Evolutionary conservation across 2,888 invertebrate genomes (phyloP).

Genomic region (Lypha dubia): DNA sequence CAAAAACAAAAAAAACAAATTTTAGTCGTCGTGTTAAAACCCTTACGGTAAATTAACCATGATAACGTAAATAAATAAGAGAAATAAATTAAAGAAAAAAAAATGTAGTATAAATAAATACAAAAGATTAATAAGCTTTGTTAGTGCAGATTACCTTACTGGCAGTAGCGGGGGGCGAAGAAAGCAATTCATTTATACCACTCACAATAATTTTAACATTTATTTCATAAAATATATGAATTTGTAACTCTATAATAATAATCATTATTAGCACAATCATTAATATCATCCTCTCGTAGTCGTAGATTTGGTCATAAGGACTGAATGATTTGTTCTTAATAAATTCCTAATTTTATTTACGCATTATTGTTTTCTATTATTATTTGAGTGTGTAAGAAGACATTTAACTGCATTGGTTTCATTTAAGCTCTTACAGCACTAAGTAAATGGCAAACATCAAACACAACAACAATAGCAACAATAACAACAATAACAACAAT

Average conservation of each 20-base stretch:
- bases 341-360: conserved; percentile 41
- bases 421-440: conserved; percentile 6
- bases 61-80: conserved; percentile 34
- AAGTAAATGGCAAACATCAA: too few relatives aligned
- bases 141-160: neutral
- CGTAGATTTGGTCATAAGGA: neutral
- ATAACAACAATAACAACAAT: neutral
- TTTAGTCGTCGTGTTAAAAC: conserved; percentile 26
- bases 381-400: conserved; percentile 44
- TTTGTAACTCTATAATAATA: conserved; percentile 30
- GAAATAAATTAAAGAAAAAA: conserved; percentile 7
- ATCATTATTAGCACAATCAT: conserved; percentile 6
- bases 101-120: neutral
- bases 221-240: conserved; percentile 41
- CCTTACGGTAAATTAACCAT: conserved; percentile 33
- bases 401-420: conserved; percentile 29
- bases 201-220: neutral
- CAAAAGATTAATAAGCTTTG: conserved; percentile 7
- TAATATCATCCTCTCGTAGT: neutral
- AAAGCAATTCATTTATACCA: neutral
- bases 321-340: conserved; percentile 31
- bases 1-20: too few relatives aligned
- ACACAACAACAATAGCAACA: neutral
- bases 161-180: neutral
- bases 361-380: conserved; percentile 53